Evolutionary conservation across 2,888 invertebrate genomes (phyloP).

Genomic region (Heliconius ismenius): DNA sequence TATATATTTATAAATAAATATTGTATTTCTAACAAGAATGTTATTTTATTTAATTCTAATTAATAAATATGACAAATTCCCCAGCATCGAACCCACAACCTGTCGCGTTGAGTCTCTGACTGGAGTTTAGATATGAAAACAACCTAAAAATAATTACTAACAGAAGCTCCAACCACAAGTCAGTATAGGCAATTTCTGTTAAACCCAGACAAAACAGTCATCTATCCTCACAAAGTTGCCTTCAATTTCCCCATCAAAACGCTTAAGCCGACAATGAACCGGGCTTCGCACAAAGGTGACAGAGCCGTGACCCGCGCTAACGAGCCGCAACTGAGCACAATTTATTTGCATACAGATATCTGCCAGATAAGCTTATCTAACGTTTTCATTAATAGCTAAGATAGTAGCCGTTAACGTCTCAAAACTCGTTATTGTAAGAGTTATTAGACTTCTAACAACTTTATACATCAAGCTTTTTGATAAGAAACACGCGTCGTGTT

Average conservation of each 20-base stretch:
- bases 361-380: slow-evolving; percentile 46
- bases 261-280: slow-evolving; percentile 38
- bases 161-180: background rate
- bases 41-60: too few species aligned
- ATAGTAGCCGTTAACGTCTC: slow-evolving; percentile 35
- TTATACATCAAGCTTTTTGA: slow-evolving; percentile 37
- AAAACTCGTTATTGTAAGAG: slow-evolving; percentile 38
- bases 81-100: too few species aligned
- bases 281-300: slow-evolving; percentile 48
- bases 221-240: slow-evolving; percentile 28
- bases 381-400: slow-evolving; percentile 47
- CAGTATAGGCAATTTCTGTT: background rate
- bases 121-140: background rate
- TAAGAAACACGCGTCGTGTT: slow-evolving; percentile 33
- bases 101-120: too few species aligned
- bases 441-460: slow-evolving; percentile 37
- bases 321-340: slow-evolving; percentile 49
- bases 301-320: slow-evolving; percentile 55
- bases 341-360: slow-evolving; percentile 45
- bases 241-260: slow-evolving; percentile 30
- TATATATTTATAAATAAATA: too few species aligned
- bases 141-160: background rate
- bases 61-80: too few species aligned
- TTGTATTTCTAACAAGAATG: too few species aligned
- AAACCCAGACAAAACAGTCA: slow-evolving; percentile 26